Evolutionary conservation across 2,888 invertebrate species (phyloP), one percentile per base, ranked within the genome.

Genomic region (Lymantria dispar): DNA sequence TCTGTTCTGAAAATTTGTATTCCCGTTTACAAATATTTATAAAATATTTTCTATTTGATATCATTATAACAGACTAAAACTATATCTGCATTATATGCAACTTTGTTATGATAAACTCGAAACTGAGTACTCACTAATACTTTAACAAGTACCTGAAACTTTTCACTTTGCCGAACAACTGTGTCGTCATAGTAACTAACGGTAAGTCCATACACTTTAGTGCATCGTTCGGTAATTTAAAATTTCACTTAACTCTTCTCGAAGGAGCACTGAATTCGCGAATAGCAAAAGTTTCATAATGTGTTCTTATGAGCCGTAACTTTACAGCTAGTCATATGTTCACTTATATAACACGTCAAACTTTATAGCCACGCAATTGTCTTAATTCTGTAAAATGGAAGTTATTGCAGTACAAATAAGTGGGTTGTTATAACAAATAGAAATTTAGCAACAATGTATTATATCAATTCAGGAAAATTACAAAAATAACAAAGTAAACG

Each of bases 211-310:
- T 62, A 67, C 59, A 58, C 58, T 65, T 66, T 59, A 60, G 62
- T 69, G 69, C 72, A 70, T 60, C 69, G 64, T 55, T 47, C 53
- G 60, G 52, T 70, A 66, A 67, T 68, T 62, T 62, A 43, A 68
- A 72, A 73, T 73, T 74, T 72, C 65, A 74, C 73, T 73, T 68
- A 66, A 64, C 58, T 67, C 56, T 54, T 54, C 54, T 55, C 58
- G 58, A 57, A 59, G 57, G 50, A 61, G 48, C 49, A 59, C 56
- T 56, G 59, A 72, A 72, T 72, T 68, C 68, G 70, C 70, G 65
- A 68, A 62, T 60, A 55, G 63, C 52, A 50, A 62, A 72, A 65
- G 52, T 72, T 72, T 58, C 43, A 51, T 72, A 58, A 65, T 58
- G 60, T 64, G 54, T 51, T 58, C 48, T 54, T 58, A 52, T 54